phyloP scores from a whole-genome alignment of 2,888 invertebrate species.

The Rhodophaea formosa region DNA sequence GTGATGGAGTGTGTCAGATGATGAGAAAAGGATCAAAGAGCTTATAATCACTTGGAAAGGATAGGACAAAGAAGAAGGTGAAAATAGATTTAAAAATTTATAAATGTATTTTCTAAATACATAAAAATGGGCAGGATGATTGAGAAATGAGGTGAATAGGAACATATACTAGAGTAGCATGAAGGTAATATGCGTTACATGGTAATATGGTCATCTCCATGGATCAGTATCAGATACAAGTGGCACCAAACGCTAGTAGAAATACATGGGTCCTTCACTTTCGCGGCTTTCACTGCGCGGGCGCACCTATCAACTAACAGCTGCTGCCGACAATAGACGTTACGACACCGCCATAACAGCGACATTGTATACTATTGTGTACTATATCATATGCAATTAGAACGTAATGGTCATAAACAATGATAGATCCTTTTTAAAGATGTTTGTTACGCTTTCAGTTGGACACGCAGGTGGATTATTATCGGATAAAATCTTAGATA shows the following conservation, averaged over 20 bases:
- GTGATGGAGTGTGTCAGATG: too few species aligned
- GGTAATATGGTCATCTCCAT: neutral
- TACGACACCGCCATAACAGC: constrained; percentile 16
- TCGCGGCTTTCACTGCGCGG: constrained; percentile 18
- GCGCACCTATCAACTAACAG: constrained; percentile 15
- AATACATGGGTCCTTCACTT: constrained; percentile 17
- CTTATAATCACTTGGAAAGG: too few species aligned
- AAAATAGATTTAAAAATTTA: too few species aligned
- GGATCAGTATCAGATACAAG: neutral
- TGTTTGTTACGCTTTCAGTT: constrained; percentile 7
- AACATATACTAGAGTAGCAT: too few species aligned
- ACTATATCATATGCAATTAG: constrained; percentile 1
- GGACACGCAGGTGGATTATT: neutral
- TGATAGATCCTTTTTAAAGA: neutral
- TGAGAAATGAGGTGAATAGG: too few species aligned
- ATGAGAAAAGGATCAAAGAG: too few species aligned
- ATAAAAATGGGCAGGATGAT: too few species aligned
- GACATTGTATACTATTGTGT: constrained; percentile 13
- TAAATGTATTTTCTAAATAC: too few species aligned
- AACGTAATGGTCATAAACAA: constrained; percentile 8
- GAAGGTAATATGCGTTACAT: too few species aligned
- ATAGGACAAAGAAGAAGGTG: too few species aligned
- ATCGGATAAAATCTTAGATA: neutral
- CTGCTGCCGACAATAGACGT: constrained; percentile 6
- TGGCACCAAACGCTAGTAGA: neutral